A percentile compares a stretch with the other conserved stretches of the same genome.
Conservation (phyloP, 2,797 vertebrate species). For the Glyptemys insculpta region DNA sequence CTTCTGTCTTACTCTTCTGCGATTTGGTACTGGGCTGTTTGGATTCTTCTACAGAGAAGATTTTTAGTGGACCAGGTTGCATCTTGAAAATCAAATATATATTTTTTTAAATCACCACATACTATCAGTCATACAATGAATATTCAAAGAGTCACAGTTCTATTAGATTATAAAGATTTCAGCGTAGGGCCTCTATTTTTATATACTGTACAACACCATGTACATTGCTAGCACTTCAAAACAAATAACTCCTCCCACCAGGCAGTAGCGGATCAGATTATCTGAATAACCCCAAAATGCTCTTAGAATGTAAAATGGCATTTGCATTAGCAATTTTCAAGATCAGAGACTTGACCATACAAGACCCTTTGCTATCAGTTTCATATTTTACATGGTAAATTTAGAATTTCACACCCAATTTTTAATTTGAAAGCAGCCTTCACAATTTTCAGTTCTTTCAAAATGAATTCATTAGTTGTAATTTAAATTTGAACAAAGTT, state of each 20-base stretch:
- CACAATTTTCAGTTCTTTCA: neutral
- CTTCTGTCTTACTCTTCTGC: constrained; percentile 75
- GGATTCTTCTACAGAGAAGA: constrained; percentile 86
- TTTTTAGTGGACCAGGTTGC: constrained; percentile 84
- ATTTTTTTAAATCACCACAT: neutral
- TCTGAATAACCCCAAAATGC: neutral
- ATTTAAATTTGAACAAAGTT: neutral
- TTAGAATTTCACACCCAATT: neutral
- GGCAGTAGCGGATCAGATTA: neutral
- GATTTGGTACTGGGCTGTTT: constrained; percentile 78
- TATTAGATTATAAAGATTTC: neutral
- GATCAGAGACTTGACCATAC: neutral
- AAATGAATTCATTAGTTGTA: neutral
- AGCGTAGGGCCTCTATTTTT: neutral
- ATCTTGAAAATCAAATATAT: constrained; percentile 68
- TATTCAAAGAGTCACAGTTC: neutral
- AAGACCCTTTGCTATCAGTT: neutral
- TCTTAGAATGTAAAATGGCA: neutral
- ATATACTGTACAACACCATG: neutral
- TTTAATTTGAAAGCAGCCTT: neutral
- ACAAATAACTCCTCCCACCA: neutral
- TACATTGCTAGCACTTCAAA: neutral
- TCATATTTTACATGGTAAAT: neutral
- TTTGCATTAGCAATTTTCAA: neutral
- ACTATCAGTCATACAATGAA: neutral